A percentile compares a stretch with the other conserved stretches of the same genome.
Evolutionary conservation across 2,113 vertebrate species (phyloP).

Genomic region (Sylvietta virens): DNA sequence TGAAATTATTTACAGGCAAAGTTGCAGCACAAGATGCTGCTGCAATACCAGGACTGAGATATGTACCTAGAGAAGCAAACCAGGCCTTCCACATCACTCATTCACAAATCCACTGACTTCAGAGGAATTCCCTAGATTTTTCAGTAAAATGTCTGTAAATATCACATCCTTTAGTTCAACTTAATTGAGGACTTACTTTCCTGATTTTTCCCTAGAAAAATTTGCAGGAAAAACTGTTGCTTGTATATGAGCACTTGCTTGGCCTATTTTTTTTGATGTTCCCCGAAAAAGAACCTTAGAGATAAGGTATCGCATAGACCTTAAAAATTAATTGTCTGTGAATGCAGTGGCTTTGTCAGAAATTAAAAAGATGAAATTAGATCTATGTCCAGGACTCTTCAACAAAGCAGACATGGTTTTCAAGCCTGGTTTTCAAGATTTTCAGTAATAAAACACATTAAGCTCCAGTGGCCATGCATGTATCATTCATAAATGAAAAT

Average conservation of each 20-base stretch:
- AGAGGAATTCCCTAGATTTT: background rate
- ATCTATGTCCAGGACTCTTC: background rate
- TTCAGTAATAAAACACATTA: background rate
- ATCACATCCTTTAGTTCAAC: background rate
- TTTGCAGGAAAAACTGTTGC: background rate
- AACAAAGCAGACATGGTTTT: background rate
- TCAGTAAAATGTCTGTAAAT: background rate
- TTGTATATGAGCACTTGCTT: background rate
- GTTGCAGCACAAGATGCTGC: background rate
- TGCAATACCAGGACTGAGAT: rapidly evolving
- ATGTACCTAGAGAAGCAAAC: background rate
- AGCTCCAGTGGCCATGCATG: background rate
- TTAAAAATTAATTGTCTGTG: background rate
- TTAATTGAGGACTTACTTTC: background rate
- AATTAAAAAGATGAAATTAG: background rate
- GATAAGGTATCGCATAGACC: background rate
- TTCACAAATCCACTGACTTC: background rate
- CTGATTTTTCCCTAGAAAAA: background rate
- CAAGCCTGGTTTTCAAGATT: background rate
- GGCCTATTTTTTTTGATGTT: background rate
- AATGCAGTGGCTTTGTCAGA: background rate
- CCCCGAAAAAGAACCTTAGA: background rate
- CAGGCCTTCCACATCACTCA: background rate
- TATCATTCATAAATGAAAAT: background rate
- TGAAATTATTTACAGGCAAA: background rate